Base-by-base conservation (phyloP, 2,888 invertebrate species). In the Zygaena filipendulae region DNA sequence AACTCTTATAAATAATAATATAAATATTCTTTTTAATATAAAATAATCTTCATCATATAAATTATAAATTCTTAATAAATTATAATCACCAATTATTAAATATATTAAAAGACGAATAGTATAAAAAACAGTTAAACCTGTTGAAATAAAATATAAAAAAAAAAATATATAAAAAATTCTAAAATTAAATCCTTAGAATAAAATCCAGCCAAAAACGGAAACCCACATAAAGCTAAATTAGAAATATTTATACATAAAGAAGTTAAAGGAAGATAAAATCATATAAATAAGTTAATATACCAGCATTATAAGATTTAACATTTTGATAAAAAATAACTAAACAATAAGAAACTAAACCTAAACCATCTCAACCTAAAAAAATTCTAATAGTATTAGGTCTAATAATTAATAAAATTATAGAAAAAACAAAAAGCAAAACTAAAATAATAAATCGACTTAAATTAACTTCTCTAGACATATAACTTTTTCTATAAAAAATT, bases 261-360 rank as follows among this genome's bases (percentile, higher is more conserved):
- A n/a, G n/a, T n/a, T n/a, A n/a, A n/a, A n/a, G n/a, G n/a, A 75
- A 63, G 90, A 80, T 45, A 84, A 70, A 10, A 86, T 90, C 90
- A 11, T 83, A 84, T 54, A 90, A 64, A 47, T 83, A 83, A 9
- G 90, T 90, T 52, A 89, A 74, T 70, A 89, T 87, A 0, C 88
- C 87, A 1, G 87, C 85, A 79, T 83, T 85, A 82, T 75, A 84
- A 47, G 87, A 87, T 36, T 82, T 85, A 30, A 80, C 54, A 81
- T 86, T 88, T 64, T 87, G 84, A 70, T 86, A 87, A 74, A 82
- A 88, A 82, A 87, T 83, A 1, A 87, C 85, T 63, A 89, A 84
- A 80, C 84, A 84, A 83, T 87, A 90, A 52, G 88, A 90, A 49
- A 68, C 55, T 56, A 90, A 71, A 0, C 88, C 88, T 59, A 90